Percentiles rank a stretch among this genome's conserved stretches.
These are phyloP conservation scores for Nezara viridula DNA, from an alignment of 2,888 invertebrate genomes.

Conservation along the genomic window DNA sequence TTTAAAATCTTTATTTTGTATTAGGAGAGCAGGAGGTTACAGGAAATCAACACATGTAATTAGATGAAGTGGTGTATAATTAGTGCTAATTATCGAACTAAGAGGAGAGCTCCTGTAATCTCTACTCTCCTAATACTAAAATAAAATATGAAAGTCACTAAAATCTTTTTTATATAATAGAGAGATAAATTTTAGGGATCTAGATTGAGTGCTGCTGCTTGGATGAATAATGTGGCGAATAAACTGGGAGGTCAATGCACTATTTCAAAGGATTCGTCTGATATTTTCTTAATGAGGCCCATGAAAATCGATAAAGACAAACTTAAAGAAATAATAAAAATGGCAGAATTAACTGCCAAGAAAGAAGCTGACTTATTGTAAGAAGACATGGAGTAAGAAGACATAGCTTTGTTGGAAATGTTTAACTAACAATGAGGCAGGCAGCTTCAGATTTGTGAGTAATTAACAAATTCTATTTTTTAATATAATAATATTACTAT, in stretches of 20 bases:
- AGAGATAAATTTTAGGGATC: slow-evolving; percentile 41
- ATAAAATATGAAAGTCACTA: too few relatives aligned
- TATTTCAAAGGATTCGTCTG: slow-evolving; percentile 44
- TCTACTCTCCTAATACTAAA: too few relatives aligned
- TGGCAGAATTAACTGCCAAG: slow-evolving; percentile 16
- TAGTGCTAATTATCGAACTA: too few relatives aligned
- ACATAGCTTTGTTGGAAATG: background rate
- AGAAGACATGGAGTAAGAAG: background rate
- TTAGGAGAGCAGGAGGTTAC: too few relatives aligned
- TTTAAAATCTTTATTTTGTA: too few relatives aligned
- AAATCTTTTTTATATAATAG: too few relatives aligned
- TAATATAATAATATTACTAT: too few relatives aligned
- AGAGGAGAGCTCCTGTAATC: too few relatives aligned
- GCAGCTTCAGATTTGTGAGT: background rate
- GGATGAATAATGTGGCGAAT: slow-evolving; percentile 40
- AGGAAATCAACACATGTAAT: too few relatives aligned
- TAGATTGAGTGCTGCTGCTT: slow-evolving; percentile 18
- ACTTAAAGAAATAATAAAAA: background rate
- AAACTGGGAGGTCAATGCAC: slow-evolving; percentile 50
- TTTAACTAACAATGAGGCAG: background rate
- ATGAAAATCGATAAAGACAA: slow-evolving; percentile 3
- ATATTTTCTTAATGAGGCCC: slow-evolving; percentile 35
- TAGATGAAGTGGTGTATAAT: too few relatives aligned
- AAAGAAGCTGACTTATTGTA: background rate
- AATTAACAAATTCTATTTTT: background rate